Percentiles rank a stretch among this genome's conserved stretches.
Evolutionary conservation across 2,888 invertebrate species (phyloP).

Genomic region (Tenthredo notha): DNA sequence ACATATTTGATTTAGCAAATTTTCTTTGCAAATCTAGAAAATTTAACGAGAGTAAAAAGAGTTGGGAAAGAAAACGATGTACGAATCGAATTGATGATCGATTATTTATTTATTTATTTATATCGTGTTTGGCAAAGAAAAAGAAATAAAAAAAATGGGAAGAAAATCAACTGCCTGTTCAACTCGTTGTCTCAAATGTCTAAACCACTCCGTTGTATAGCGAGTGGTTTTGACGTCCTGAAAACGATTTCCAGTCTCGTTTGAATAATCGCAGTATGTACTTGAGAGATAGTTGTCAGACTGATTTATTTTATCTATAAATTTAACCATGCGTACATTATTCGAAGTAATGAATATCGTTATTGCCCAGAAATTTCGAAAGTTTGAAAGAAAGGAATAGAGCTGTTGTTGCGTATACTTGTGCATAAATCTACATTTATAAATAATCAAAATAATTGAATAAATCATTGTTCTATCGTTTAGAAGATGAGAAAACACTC

Average conservation of each 20-base stretch:
- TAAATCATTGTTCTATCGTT: background rate
- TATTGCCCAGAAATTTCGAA: too few species aligned
- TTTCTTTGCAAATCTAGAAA: background rate
- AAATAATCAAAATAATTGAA: background rate
- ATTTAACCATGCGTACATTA: background rate
- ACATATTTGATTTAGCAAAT: background rate
- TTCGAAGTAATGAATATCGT: background rate
- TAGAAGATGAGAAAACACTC: background rate
- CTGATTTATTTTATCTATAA: background rate
- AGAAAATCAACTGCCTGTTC: background rate
- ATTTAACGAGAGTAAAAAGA: background rate
- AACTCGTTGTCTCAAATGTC: background rate
- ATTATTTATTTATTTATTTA: background rate
- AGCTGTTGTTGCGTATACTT: too few species aligned
- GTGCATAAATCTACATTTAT: too few species aligned
- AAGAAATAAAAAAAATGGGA: background rate
- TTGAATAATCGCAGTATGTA: background rate
- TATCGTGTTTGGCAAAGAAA: too few species aligned
- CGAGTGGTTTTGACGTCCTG: background rate
- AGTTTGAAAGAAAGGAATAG: too few species aligned
- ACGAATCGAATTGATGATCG: background rate
- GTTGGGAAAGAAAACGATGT: background rate
- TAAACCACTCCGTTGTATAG: background rate
- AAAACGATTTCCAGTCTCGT: background rate
- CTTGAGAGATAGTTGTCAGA: slow-evolving; percentile 4